Evolutionary conservation across 2,797 vertebrate species (phyloP), one percentile per base, ranked within the genome.

Genomic region (Columba guinea): DNA sequence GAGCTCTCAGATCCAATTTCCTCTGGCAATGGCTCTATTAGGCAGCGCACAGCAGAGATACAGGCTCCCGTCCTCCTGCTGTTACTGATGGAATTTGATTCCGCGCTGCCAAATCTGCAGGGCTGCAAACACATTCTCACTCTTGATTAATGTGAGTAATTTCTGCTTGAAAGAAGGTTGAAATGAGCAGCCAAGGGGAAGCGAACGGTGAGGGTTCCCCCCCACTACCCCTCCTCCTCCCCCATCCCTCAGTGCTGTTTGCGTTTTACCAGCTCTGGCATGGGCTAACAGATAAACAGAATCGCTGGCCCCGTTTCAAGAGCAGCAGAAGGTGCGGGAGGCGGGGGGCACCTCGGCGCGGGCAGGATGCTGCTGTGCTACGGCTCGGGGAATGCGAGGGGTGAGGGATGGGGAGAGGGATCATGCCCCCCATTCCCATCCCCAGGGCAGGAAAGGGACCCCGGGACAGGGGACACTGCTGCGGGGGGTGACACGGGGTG

Each of bases 101-200:
- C 95, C 5, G 37, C 32, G 35, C 96, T 75, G 91, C 96, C 97
- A 95, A 74, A 97, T 95, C 95, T 46, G 77, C 96, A 22, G 89
- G 89, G 93, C 93, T 80, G 91, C 93, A 79, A 95, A 89, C 96
- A 44, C 97, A 37, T 93, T 92, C 96, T 94, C 91, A 60, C 89
- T 94, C 91, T 95, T 95, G 96, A 96, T 97, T 94, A 94, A 96
- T 93, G 96, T 58, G 92, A 96, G 91, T 89, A 83, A 95, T 97
- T 97, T 96, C 95, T 97, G 96, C 95, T 78, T 30, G 92, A 94
- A 78, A 93, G 96, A 71, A 95, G 96, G 88, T 73, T 83, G 95
- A 97, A 96, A 97, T 94, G 97, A 97, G 96, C 95, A 94, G 96
- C 93, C 87, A 63, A 95, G 88, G 91, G 95, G 94, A 95, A 96